Base-by-base conservation (phyloP, 2,888 invertebrate species). In the Eupithecia abbreviata region DNA sequence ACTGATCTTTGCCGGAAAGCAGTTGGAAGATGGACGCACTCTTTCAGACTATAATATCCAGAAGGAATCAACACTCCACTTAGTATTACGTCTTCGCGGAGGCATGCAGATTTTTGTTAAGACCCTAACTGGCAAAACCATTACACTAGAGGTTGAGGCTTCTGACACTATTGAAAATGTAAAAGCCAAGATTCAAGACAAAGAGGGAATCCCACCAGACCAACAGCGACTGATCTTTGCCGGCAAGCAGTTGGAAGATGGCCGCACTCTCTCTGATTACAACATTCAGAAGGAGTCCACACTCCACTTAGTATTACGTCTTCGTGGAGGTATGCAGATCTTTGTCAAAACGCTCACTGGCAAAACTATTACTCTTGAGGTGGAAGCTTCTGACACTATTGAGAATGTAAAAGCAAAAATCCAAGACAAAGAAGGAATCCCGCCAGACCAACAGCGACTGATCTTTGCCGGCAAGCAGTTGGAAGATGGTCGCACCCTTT, bases 221-320 rank as follows among this genome's bases (percentile, higher is more conserved):
- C 88, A 88, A 76, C 88, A 88, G 82, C 80, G 88, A 2, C 45
- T 88, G 0, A 88, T 88, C 77, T 88, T 88, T 6, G 87, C 87
- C 0, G 87, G 87, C 2, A 88, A 88, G 6, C 87, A 88, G 62
- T n/a, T 88, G 0, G 87, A 88, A 70, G 87, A 88, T 78, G 87
- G 87, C 0, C 86, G 87, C 43, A 88, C 87, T 0, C 81, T 88
- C 0, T 88, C 88, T 0, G 88, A 88, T 47, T 88, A 88, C 45
- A 88, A 88, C 18, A 91, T 92, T 2, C 91, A 92, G 10, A 92
- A 92, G 0, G 91, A 92, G 18, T 92, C 91, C 0, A 92, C 91
- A 0, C 85, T 92, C 0, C 92, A 92, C 13, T 67, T 92, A 2
- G 92, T 92, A 0, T 13, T 92, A 0, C 90, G 92, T 85, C 87